phyloP scores from a whole-genome alignment of 2,797 vertebrate genomes.

The Sardinella longiceps region DNA sequence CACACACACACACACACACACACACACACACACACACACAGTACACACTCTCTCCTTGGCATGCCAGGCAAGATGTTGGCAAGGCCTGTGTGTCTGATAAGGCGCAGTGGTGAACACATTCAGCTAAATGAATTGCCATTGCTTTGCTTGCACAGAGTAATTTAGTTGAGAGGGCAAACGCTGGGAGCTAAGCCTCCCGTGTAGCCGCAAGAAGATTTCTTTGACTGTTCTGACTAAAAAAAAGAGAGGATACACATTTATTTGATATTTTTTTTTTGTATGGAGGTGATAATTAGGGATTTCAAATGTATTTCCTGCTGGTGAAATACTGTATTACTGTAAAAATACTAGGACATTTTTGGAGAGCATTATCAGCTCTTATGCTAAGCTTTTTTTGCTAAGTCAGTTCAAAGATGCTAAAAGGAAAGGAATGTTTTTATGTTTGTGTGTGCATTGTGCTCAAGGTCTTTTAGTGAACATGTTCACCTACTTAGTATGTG shows the following conservation, averaged over 20 bases:
- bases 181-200: background rate
- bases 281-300: background rate
- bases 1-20: background rate
- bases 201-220: background rate
- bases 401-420: background rate
- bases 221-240: background rate
- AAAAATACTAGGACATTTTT: background rate
- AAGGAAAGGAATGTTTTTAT: conserved; percentile 1
- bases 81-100: conserved; percentile 18
- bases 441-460: background rate
- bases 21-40: background rate
- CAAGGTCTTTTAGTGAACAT: background rate
- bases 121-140: conserved; percentile 5
- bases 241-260: background rate
- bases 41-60: background rate
- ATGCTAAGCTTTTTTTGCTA: background rate
- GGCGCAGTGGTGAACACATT: background rate
- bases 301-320: background rate
- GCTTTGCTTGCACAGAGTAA: conserved; percentile 13
- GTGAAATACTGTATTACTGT: background rate
- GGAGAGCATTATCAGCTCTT: background rate
- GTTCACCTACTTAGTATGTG: conserved; percentile 18
- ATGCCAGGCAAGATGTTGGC: background rate
- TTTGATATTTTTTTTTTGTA: background rate
- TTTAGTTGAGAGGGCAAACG: conserved; percentile 3